Conservation (phyloP, 2,113 vertebrate species). For the Phodopus roborovskii region DNA sequence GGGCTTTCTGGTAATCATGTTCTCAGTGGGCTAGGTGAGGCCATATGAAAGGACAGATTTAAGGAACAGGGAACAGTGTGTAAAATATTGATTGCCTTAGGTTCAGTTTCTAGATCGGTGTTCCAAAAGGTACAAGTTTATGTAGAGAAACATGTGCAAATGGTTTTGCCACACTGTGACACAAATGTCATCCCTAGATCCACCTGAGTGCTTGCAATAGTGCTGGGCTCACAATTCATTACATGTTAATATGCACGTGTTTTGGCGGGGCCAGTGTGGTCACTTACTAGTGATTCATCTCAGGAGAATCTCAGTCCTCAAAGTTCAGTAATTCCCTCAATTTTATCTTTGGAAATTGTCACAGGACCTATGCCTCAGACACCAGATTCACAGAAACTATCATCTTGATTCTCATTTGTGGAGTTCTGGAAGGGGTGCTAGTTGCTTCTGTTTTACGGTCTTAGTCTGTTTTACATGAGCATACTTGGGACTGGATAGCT, state of each 20-base stretch:
- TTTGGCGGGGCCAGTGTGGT: slow-evolving; percentile 69
- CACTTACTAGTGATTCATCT: not conserved
- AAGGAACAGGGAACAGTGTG: not conserved
- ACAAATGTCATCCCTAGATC: not conserved
- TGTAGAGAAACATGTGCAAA: not conserved
- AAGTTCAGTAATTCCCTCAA: not conserved
- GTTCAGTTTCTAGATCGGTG: slow-evolving; percentile 1
- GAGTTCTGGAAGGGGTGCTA: not conserved
- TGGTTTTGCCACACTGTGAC: not conserved
- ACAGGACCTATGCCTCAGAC: not conserved
- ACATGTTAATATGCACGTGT: slow-evolving; percentile 35
- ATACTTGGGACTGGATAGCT: not conserved
- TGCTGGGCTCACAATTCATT: slow-evolving; percentile 59
- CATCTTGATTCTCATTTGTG: not conserved
- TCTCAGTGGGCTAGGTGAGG: not conserved
- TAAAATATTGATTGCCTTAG: not conserved
- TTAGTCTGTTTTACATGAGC: not conserved
- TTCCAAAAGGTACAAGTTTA: not conserved
- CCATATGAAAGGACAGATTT: slow-evolving; percentile 39
- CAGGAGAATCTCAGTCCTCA: not conserved
- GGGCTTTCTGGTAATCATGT: not conserved
- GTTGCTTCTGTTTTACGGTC: not conserved
- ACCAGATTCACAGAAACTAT: not conserved
- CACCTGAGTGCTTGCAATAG: not conserved
- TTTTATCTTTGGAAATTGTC: not conserved